A percentile compares a stretch with the other conserved stretches of the same genome.
These are phyloP conservation scores for Tetanocera ferruginea DNA, from an alignment of 2,888 invertebrate genomes.

Conservation along the genomic window DNA sequence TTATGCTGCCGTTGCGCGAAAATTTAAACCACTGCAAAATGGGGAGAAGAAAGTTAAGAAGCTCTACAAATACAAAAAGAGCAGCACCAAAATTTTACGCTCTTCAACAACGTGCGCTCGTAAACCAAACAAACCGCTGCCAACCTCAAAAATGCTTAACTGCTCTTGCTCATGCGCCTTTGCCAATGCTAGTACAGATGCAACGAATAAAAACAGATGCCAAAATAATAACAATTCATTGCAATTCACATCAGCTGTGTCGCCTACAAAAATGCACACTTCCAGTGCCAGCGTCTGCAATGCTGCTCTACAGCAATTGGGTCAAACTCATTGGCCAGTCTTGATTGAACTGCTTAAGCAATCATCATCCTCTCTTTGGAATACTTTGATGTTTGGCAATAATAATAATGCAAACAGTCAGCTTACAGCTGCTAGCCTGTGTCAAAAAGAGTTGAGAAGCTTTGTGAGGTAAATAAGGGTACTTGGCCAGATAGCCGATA, in stretches of 20 bases:
- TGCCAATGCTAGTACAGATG: neutral
- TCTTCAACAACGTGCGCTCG: conserved; percentile 52
- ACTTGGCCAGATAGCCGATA: no score
- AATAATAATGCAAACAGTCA: conserved; percentile 10
- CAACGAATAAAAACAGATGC: conserved; percentile 9
- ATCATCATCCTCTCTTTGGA: conserved; percentile 26
- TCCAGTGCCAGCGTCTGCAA: neutral
- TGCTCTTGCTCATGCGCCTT: conserved; percentile 59
- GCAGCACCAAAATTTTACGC: neutral
- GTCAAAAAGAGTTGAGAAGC: conserved; percentile 57
- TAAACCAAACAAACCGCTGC: neutral
- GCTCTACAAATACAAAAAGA: conserved; percentile 23
- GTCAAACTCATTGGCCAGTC: conserved; percentile 43
- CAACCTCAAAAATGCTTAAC: conserved; percentile 41
- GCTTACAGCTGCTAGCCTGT: conserved; percentile 41
- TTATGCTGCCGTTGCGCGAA: conserved; percentile 64
- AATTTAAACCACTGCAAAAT: conserved; percentile 63
- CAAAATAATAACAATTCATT: conserved; percentile 43
- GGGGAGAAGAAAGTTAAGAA: conserved; percentile 25
- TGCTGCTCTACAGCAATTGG: neutral
- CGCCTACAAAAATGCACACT: conserved; percentile 16
- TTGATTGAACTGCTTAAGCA: conserved; percentile 57
- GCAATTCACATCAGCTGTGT: conserved; percentile 37
- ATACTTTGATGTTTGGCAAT: conserved; percentile 32
- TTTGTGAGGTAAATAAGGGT: conserved; percentile 60